Conservation (phyloP, 2,113 vertebrate species). For the Brienomyrus longianalis region DNA sequence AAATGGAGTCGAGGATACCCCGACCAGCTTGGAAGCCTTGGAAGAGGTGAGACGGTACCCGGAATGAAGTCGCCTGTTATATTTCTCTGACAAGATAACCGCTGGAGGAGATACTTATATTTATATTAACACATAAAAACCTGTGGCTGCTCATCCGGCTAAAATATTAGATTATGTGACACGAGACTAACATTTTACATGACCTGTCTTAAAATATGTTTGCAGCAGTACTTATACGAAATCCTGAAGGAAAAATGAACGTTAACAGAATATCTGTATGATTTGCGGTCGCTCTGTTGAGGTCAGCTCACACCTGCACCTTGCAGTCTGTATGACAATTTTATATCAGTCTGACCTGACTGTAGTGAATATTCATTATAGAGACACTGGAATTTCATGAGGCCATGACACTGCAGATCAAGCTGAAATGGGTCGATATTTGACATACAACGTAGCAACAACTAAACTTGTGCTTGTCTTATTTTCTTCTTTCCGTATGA, state of each 20-base stretch:
- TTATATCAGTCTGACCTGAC: not conserved
- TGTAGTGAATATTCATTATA: not conserved
- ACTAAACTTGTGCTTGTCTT: not conserved
- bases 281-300: not conserved
- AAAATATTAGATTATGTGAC: not conserved
- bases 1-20: slow-evolving; percentile 45
- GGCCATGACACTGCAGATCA: not conserved
- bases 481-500: not conserved
- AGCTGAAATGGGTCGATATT: not conserved
- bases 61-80: not conserved
- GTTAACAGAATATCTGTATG: not conserved
- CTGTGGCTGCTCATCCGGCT: not conserved
- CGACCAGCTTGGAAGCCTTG: slow-evolving; percentile 46
- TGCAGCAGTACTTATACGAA: not conserved
- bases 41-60: slow-evolving; percentile 51
- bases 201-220: not conserved
- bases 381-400: not conserved
- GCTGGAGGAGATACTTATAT: not conserved
- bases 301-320: not conserved
- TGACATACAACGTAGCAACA: not conserved
- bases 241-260: not conserved
- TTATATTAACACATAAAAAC: slow-evolving; percentile 10
- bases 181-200: not conserved
- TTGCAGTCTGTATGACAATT: not conserved
- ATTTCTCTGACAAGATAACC: not conserved